Percentiles rank a stretch among this genome's conserved stretches.
These are phyloP conservation scores for Plodia interpunctella DNA, from an alignment of 1,140 invertebrate genomes.

Conservation along the genomic window DNA sequence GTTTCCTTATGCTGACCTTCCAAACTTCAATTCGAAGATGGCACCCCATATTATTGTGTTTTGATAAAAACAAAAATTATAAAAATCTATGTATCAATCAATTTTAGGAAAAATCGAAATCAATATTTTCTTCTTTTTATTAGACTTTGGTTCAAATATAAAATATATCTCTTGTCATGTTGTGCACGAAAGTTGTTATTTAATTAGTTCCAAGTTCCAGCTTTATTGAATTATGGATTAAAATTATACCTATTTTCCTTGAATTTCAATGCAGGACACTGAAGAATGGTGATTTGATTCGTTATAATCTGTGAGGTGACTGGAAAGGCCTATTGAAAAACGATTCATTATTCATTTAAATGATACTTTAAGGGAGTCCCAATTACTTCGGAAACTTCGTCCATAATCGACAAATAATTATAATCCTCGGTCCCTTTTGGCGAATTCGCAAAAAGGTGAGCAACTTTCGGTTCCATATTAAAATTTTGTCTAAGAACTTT, in stretches of 20 bases:
- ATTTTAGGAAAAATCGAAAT: no score
- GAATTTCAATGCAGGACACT: no score
- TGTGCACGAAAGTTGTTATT: no score
- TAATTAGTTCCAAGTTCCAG: no score
- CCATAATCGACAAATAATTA: constrained; percentile 74
- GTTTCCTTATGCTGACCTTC: no score
- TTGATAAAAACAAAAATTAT: no score
- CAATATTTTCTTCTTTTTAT: not conserved
- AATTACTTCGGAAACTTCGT: constrained; percentile 61
- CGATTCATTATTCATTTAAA: constrained; percentile 61
- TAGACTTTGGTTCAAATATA: not conserved
- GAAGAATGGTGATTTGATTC: constrained; percentile 41
- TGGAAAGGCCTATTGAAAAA: constrained; percentile 51
- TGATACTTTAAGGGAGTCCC: constrained; percentile 62
- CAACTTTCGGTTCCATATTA: constrained; percentile 67
- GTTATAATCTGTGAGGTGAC: constrained; percentile 45
- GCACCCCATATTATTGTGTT: no score
- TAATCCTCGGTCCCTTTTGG: constrained; percentile 56
- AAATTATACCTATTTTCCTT: no score
- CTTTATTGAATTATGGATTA: no score
- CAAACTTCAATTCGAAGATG: no score
- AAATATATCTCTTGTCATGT: no score
- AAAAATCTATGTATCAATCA: no score
- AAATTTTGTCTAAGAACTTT: constrained; percentile 58
- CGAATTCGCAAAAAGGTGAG: constrained; percentile 66